A percentile compares a stretch with the other conserved stretches of the same genome.
Evolutionary conservation across 2,113 vertebrate species (phyloP).

Genomic region (Delphinapterus leucas): DNA sequence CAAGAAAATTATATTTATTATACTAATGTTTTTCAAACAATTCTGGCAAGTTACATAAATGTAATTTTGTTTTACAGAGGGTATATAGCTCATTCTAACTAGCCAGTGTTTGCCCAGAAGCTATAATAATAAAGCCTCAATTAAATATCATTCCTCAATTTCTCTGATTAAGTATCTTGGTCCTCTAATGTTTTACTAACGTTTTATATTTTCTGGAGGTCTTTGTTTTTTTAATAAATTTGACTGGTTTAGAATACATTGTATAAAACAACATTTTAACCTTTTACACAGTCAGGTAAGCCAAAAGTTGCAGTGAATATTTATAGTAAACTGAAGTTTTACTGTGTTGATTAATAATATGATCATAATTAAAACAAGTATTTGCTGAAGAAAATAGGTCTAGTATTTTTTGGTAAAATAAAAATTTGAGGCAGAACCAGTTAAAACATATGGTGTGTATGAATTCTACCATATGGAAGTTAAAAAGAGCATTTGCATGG

Average conservation of each 20-base stretch:
- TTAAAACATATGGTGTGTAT: neutral
- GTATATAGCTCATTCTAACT: neutral
- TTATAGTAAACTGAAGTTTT: neutral
- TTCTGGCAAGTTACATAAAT: neutral
- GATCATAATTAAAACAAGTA: neutral
- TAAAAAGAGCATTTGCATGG: neutral
- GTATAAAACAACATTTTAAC: neutral
- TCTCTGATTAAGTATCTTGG: neutral
- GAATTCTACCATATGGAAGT: neutral
- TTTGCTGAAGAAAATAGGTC: neutral
- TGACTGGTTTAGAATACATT: neutral
- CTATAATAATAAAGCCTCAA: neutral
- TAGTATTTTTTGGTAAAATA: neutral
- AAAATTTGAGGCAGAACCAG: neutral
- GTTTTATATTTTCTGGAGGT: neutral
- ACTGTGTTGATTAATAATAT: neutral
- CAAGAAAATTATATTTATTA: slow-evolving; percentile 6
- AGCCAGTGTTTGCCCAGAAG: neutral
- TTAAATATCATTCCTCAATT: neutral
- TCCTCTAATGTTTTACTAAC: neutral
- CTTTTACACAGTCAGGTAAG: neutral
- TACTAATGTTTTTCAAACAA: neutral
- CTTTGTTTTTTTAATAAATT: neutral
- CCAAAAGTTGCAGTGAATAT: neutral
- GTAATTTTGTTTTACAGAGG: slow-evolving; percentile 19